Percentiles rank a stretch among this genome's conserved stretches.
Evolutionary conservation across 2,113 vertebrate species (phyloP).

Genomic region (Oxyura jamaicensis): DNA sequence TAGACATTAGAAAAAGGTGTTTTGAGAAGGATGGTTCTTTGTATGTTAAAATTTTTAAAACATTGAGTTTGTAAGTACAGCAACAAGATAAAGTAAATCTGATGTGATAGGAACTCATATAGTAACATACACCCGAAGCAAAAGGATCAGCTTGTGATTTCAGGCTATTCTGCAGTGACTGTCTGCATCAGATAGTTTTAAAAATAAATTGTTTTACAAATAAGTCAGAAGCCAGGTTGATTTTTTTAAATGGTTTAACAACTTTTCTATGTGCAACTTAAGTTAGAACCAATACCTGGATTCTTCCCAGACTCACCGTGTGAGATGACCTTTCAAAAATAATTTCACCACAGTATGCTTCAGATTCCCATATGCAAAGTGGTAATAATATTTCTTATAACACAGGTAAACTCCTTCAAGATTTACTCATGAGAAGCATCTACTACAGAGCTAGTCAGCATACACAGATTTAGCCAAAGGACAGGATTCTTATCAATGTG

Average conservation of each 20-base stretch:
- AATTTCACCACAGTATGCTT: neutral
- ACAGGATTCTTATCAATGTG: neutral
- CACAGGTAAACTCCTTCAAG: neutral
- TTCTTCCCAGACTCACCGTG: neutral
- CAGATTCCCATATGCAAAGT: neutral
- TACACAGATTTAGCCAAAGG: neutral
- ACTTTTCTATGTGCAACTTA: neutral
- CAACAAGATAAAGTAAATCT: slow-evolving; percentile 6
- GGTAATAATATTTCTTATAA: neutral
- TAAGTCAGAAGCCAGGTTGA: neutral
- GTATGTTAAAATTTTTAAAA: slow-evolving; percentile 26
- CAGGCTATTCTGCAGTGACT: neutral
- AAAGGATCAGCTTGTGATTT: slow-evolving; percentile 27
- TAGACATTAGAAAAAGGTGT: neutral
- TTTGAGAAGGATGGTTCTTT: slow-evolving; percentile 37
- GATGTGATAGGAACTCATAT: slow-evolving; percentile 28
- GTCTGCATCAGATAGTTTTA: neutral
- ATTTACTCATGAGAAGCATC: neutral
- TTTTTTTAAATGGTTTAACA: neutral
- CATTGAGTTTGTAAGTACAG: slow-evolving; percentile 52
- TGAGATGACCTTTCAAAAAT: neutral
- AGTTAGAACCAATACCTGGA: neutral
- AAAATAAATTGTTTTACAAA: neutral
- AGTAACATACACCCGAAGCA: slow-evolving; percentile 3
- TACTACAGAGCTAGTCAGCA: neutral